These are phyloP conservation scores for Nothura maculosa DNA, from an alignment of 2,797 vertebrate species.

Conservation along the genomic window DNA sequence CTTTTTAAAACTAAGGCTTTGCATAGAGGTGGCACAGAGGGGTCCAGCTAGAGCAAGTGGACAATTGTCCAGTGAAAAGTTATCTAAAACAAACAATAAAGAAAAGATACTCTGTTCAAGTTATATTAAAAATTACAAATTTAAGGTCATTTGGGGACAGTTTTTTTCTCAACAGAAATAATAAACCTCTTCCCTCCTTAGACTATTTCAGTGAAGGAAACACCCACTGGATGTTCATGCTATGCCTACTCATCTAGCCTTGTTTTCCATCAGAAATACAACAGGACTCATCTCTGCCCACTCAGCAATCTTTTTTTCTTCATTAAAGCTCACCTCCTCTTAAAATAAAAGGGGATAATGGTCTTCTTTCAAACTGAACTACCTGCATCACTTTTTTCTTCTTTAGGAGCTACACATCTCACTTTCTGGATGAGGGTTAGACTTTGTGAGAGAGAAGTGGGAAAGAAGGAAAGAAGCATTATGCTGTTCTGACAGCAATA, in stretches of 20 bases:
- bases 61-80: neutral
- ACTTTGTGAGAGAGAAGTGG: neutral
- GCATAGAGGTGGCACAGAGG: neutral
- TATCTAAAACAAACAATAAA: neutral
- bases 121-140: neutral
- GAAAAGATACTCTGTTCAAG: neutral
- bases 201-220: neutral
- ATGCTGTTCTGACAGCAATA: rapidly evolving
- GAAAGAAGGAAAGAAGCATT: neutral
- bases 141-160: neutral
- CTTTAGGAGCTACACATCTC: neutral
- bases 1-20: neutral
- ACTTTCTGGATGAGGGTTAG: neutral
- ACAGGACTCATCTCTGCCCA: neutral
- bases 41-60: rapidly evolving
- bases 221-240: neutral
- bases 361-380: neutral
- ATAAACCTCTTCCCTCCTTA: neutral
- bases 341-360: neutral
- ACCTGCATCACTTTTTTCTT: neutral
- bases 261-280: neutral
- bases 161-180: neutral
- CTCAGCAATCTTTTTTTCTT: neutral
- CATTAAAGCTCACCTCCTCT: neutral
- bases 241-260: neutral